Evolutionary conservation across 2,888 invertebrate genomes (phyloP).

Genomic region (Drepanosiphum platanoidis): DNA sequence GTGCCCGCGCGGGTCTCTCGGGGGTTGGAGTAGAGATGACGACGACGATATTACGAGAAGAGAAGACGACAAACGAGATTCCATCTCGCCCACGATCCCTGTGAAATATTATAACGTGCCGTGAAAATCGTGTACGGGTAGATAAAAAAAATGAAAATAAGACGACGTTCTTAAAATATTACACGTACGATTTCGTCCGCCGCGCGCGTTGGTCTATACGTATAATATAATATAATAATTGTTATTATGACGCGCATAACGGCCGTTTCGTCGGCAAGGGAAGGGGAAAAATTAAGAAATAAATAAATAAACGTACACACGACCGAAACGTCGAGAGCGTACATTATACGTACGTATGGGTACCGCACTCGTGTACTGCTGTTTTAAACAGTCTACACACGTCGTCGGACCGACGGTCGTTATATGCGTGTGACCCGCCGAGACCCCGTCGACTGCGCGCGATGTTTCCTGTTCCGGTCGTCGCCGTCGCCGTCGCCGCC

Average conservation of each 20-base stretch:
- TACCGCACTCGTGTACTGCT: neutral
- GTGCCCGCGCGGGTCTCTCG: too few relatives aligned
- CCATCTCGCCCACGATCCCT: too few relatives aligned
- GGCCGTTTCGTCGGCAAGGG: neutral
- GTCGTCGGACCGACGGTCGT: constrained; percentile 33
- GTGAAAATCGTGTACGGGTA: too few relatives aligned
- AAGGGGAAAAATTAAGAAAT: neutral
- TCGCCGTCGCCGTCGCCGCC: constrained; percentile 3
- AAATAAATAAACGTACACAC: neutral
- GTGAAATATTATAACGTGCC: too few relatives aligned
- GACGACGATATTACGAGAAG: too few relatives aligned
- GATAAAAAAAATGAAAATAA: too few relatives aligned
- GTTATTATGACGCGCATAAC: neutral
- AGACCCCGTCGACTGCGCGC: constrained; percentile 32
- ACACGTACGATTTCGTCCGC: too few relatives aligned
- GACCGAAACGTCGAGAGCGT: neutral
- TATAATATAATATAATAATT: neutral
- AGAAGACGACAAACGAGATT: too few relatives aligned
- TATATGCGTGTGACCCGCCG: constrained; percentile 49
- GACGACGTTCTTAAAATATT: too few relatives aligned
- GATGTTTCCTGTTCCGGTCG: constrained; percentile 58
- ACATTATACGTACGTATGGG: neutral
- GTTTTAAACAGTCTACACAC: constrained; percentile 39
- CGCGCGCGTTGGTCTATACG: neutral
- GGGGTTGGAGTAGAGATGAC: too few relatives aligned